Evolutionary conservation across 2,888 invertebrate genomes (phyloP), one percentile per base, ranked within the genome.

Genomic region (Amblyjoppa fuscipennis): DNA sequence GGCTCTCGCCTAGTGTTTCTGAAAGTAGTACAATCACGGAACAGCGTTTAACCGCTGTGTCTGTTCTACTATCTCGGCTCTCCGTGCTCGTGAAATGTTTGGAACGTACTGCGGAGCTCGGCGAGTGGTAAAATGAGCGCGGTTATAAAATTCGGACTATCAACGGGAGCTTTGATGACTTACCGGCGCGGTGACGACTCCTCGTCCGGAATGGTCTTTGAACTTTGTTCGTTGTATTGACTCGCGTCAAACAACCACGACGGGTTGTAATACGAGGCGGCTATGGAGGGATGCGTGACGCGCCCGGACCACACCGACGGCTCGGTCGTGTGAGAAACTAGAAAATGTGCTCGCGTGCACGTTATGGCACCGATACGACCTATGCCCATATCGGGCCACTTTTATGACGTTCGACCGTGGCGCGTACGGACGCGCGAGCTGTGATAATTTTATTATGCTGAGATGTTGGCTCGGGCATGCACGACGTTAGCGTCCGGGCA

Each of bases 271-370:
- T 81, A 45, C 61, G 16, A 74, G 61, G 73, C 20, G 20, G 20
- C 20, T 51, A 38, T 3, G n/a, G 73, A 71, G 76, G 53, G 80
- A 53, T 68, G 82, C 76, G 59, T 83, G 83, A 80, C 56, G 73
- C 68, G 76, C 56, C 41, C 7, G 59, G 76, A 83, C 80, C 83
- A 83, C 80, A 80, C 85, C 53, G 56, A 45, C 20, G 38, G 49
- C 76, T 59, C 1, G 61, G 31, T 73, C 45, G 73, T 49, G 71
- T 85, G 80, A 83, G 85, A 83, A 85, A 74, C 80, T 85, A 74
- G 85, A 56, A 83, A 83, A 85, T 83, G 76, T 73, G 76, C 80
- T 81, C 68, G 73, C 83, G 75, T 81, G 83, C 80, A 77, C 68
- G 80, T 59, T 73, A 49, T 45, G 51, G 61, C 70, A 41, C 85